Evolutionary conservation across 1,140 invertebrate species (phyloP), one percentile per base, ranked within the genome.

Genomic region (Belonocnema kinseyi): DNA sequence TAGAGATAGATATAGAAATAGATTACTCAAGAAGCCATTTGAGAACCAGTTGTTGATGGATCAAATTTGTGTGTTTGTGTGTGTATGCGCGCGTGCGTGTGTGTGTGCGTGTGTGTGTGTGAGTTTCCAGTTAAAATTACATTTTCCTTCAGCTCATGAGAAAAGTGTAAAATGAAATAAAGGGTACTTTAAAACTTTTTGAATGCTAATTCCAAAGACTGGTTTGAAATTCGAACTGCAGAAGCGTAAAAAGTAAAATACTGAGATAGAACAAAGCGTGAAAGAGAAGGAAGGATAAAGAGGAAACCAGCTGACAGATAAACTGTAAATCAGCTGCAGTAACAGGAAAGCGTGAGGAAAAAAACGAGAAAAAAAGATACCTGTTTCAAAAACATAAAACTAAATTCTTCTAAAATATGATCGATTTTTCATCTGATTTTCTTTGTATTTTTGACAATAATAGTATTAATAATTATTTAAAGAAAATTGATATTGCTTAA

Each of bases 281-380:
- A 66, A 46, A 66, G 40, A 66, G 14, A 13, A 66, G 13, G 3
- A 40, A 40, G 5, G n/a, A 66, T 66, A 13, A 66, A 33, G 61
- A 40, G 61, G 21, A 66, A 66, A 66, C 61, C 26, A 66, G 8
- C 13, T 46, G 33, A 66, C 61, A 66, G 61, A 66, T 66, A 40
- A 66, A 66, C 61, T 40, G 16, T 33, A 14, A 66, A 26, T 13
- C 58, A 66, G 13, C 26, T 66, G 58, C 21, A 56, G 17, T 17
- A 56, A 56, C n/a, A 56, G 7, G 54, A 56, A 56, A 56, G 21
- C 3, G 8, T 19, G 54, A 56, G 17, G 12, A 21, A n/a, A 56
- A 56, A 46, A 46, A 46, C 7, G 40, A 11, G 40, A 11, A 46
- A 46, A 46, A 46, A 11, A 8, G 40, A 46, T 46, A 46, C 40